Conservation (phyloP, 2,888 invertebrate species). For the Yponomeuta cagnagella region DNA sequence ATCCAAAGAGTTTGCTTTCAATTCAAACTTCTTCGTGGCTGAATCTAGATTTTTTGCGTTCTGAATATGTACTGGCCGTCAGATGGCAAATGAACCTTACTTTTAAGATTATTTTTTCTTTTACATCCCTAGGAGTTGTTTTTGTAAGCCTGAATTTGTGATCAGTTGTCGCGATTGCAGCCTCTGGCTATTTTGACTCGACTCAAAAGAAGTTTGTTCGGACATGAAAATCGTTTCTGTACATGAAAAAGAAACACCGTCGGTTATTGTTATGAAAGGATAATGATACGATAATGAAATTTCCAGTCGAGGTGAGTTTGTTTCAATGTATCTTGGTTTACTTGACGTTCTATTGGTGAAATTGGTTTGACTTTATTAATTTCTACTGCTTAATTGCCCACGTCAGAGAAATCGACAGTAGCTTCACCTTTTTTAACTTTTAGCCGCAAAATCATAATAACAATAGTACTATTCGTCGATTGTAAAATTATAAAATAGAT, state of each 20-base stretch:
- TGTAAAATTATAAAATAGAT: no score
- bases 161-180: background rate
- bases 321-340: background rate
- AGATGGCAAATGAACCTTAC: background rate
- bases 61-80: background rate
- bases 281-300: conserved; percentile 23
- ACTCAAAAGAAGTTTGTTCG: background rate
- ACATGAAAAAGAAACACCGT: background rate
- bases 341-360: background rate
- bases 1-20: background rate
- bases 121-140: background rate
- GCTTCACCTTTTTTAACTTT: no score
- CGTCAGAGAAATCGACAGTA: no score
- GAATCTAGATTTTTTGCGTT: background rate
- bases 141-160: background rate
- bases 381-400: background rate
- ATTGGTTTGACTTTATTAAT: background rate
- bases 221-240: background rate
- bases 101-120: background rate
- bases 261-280: background rate
- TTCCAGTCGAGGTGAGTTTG: conserved; percentile 27
- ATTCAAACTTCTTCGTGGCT: background rate
- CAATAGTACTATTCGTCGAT: no score
- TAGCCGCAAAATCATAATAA: no score
- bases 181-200: background rate